Evolutionary conservation across 2,888 invertebrate species (phyloP).

Genomic region (Nowickia ferox): DNA sequence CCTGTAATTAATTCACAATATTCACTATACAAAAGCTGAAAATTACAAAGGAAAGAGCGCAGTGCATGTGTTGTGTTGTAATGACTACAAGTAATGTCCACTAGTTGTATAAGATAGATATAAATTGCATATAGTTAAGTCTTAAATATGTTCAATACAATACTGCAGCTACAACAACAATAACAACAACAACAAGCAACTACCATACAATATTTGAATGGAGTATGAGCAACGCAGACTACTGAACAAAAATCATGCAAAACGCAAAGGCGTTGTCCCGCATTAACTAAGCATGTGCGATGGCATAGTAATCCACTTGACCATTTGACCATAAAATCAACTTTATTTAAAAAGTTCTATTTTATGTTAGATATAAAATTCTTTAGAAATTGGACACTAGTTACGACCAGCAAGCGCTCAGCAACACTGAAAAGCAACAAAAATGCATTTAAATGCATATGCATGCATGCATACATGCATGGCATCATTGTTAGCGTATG

Average conservation of each 20-base stretch:
- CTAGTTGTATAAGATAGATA: constrained; percentile 61
- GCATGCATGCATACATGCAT: constrained; percentile 20
- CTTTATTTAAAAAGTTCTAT: constrained; percentile 68
- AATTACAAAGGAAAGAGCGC: constrained; percentile 16
- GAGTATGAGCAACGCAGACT: constrained; percentile 36
- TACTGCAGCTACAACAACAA: constrained; percentile 28
- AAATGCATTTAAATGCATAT: constrained; percentile 20
- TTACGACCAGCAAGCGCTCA: constrained; percentile 29
- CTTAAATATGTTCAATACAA: constrained; percentile 64
- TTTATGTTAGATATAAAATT: constrained; percentile 64
- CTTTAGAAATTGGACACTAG: constrained; percentile 67
- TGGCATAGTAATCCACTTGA: constrained; percentile 81
- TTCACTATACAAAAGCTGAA: constrained; percentile 20
- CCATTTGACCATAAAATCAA: constrained; percentile 80
- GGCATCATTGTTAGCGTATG: not conserved
- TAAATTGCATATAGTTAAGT: constrained; percentile 69
- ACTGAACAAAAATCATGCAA: constrained; percentile 59
- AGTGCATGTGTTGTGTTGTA: constrained; percentile 55
- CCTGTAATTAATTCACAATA: constrained; percentile 37
- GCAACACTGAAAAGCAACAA: constrained; percentile 22
- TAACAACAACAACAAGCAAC: not conserved
- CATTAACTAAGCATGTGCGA: constrained; percentile 69
- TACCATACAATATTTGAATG: constrained; percentile 16
- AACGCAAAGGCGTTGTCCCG: constrained; percentile 71
- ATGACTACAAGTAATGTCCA: constrained; percentile 66